Base-by-base conservation (phyloP, 2,888 invertebrate genomes). In the Drosophila mimica region DNA sequence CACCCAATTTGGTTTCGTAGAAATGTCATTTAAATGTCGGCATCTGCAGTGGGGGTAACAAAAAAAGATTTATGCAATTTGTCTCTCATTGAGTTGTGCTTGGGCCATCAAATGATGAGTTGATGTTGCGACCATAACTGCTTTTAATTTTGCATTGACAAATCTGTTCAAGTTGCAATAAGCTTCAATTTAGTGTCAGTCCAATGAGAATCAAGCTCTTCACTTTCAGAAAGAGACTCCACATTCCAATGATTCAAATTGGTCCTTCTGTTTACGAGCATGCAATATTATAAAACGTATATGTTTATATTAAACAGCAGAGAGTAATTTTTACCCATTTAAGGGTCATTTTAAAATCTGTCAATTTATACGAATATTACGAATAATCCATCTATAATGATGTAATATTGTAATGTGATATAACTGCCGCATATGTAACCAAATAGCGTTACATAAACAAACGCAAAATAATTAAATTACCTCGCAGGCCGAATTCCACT, bases 61-160 rank as follows among this genome's bases (percentile, higher is more conserved):
- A 20, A 6, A 43, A 43, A 2, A n/a, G 17, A 7, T 20, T 40
- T n/a, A 4, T 40, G n/a, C n/a, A 40, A n/a, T 40, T 56, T 38
- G 34, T 51, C 76, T 54, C 69, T 56, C 66, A 62, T 74, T 71
- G 71, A 72, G 81, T 67, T 64, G 61, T 74, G 67, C 52, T 74
- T 74, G 33, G 64, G 61, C 69, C 76, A 74, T 70, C 56, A 67
- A 76, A 65, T 65, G 36, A 58, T 67, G 46, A 30, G 59, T 38
- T 54, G 34, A 33, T 48, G 52, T 13, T n/a, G n/a, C 9, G 65
- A 38, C 34, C 33, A 33, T 58, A 58, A 66, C 49, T 51, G 49
- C 59, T 66, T 70, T 51, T 31, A n/a, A n/a, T 40, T 48, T 15
- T 33, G 9, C 62, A 48, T 52, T 62, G 57, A 75, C 54, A n/a